A percentile compares a stretch with the other conserved stretches of the same genome.
Conservation (phyloP, 2,888 invertebrate genomes). For the Teleogryllus oceanicus region DNA sequence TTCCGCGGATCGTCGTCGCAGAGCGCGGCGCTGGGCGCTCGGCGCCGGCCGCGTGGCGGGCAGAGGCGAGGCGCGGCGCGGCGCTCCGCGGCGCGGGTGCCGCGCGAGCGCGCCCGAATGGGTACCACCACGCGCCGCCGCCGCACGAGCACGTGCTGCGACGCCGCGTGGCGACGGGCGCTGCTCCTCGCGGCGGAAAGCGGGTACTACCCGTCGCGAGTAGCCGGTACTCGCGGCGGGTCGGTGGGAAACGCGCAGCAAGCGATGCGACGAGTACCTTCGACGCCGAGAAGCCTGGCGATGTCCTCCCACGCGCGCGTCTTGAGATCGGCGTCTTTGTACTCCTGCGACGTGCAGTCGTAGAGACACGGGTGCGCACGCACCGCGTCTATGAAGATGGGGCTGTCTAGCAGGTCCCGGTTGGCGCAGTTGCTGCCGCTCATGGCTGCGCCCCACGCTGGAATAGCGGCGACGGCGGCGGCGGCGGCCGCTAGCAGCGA, state of each 20-base stretch:
- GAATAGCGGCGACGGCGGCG: constrained; percentile 10
- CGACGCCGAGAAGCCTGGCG: not conserved
- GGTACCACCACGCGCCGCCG: no score
- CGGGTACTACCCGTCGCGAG: not conserved
- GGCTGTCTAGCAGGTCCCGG: constrained; percentile 1
- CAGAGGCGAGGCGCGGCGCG: no score
- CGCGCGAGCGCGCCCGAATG: no score
- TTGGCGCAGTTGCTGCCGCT: constrained; percentile 8
- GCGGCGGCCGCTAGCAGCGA: not conserved
- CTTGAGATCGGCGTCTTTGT: constrained; percentile 8
- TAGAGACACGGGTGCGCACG: constrained; percentile 18
- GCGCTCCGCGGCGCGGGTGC: no score
- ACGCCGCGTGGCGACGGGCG: not conserved
- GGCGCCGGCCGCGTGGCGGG: no score
- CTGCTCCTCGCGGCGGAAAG: not conserved
- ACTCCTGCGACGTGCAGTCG: constrained; percentile 18
- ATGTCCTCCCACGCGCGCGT: not conserved
- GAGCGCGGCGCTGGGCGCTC: no score
- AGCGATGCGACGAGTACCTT: not conserved
- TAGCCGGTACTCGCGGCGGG: not conserved
- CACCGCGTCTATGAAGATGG: constrained; percentile 1
- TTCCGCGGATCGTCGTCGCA: not conserved
- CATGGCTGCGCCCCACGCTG: constrained; percentile 18
- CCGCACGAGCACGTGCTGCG: no score
- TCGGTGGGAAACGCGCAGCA: not conserved